These are phyloP conservation scores for Thunnus maccoyii DNA, from an alignment of 2,113 vertebrate species.

Conservation along the genomic window DNA sequence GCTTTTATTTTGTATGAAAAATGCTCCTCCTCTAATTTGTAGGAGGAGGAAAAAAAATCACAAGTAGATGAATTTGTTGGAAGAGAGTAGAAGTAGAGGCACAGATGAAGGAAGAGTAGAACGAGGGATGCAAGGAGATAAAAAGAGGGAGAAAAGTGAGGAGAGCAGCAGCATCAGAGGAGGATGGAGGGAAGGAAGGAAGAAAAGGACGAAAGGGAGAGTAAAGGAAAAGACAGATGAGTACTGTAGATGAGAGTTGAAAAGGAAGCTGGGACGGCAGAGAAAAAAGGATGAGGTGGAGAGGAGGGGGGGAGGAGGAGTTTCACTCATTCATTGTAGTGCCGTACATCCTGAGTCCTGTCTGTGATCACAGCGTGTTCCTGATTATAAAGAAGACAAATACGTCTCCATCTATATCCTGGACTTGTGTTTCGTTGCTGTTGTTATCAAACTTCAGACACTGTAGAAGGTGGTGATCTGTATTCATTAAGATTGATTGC, in stretches of 20 bases:
- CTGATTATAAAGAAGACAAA: conserved; percentile 36
- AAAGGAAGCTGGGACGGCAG: background rate
- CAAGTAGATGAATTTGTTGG: background rate
- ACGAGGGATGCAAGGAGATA: no score
- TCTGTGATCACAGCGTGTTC: conserved; percentile 53
- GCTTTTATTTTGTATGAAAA: background rate
- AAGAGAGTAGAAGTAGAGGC: background rate
- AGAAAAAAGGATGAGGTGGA: background rate
- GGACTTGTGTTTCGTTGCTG: conserved; percentile 16
- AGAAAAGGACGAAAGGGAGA: background rate
- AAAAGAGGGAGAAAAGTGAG: background rate
- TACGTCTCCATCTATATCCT: background rate
- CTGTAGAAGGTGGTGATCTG: background rate
- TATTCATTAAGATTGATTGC: background rate
- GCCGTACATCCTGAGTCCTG: background rate
- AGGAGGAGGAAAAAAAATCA: background rate
- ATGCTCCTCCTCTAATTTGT: background rate
- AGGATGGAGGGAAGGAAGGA: background rate
- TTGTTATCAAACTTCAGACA: background rate
- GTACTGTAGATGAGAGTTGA: background rate
- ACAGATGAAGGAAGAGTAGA: background rate
- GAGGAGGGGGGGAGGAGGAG: background rate
- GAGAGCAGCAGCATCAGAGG: background rate
- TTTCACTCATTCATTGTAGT: conserved; percentile 20
- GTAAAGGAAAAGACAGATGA: background rate